Base-by-base conservation (phyloP, 2,888 invertebrate species). In the Cantharis rufa region DNA sequence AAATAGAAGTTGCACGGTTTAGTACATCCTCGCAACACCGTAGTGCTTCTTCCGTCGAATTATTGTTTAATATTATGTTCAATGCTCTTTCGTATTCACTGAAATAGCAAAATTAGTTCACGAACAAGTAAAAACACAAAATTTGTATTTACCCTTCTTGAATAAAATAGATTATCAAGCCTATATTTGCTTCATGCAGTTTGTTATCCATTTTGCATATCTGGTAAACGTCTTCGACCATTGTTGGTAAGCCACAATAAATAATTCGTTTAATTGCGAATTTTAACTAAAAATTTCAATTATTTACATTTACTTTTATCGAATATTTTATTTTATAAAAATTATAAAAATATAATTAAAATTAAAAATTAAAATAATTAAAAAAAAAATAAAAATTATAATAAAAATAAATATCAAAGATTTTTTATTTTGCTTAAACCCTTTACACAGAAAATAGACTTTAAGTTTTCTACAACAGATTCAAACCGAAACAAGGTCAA, bases 151-250 rank as follows among this genome's bases (percentile, higher is more conserved):
- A 88, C 88, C 88, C 86, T 48, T 76, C 84, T 24, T 80, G 80
- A 61, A 89, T 83, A 73, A 86, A 86, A 82, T 86, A 82, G 79
- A 83, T 83, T 15, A 86, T 80, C 27, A 87, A 84, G 21, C 81
- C 79, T 10, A 84, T 79, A 70, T 86, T 85, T 18, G 86, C 86
- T 70, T 81, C 81, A 61, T 82, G 82, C 80, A 81, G 85, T 70
- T 86, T 82, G 27, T 79, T 72, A 28, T 80, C 61, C 15, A 76
- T 79, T 69, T 75, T 82, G 62, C 85, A 84, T 15, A 86, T 71
- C 48, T 80, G 78, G 69, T 80, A 83, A 16, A 89, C 84, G 82
- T 89, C 89, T 4, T 85, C 82, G 21, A 89, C 82, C 86, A 88
- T 86, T 15, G 84, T 85, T 7, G 83, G 79, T 82, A 84, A 85